Evolutionary conservation across 2,888 invertebrate species (phyloP).

Genomic region (Drosophila subsilvestris): DNA sequence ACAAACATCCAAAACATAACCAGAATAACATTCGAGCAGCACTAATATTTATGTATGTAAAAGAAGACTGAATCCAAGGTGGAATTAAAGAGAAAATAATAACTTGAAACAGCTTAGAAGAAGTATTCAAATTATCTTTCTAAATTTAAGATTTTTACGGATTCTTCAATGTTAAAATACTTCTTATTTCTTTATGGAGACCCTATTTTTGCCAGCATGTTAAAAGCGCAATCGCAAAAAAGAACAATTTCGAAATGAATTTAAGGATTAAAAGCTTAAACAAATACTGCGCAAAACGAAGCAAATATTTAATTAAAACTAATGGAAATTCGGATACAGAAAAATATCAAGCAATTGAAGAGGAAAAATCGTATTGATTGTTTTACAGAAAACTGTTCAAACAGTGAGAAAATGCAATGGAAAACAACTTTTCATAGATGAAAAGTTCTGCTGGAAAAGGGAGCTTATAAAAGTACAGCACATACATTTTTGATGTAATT

Average conservation of each 20-base stretch:
- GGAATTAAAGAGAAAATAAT: not conserved
- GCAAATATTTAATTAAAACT: not conserved
- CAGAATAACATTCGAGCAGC: conserved; percentile 3
- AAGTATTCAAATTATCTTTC: not conserved
- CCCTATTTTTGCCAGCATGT: no score
- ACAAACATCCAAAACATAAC: conserved; percentile 2
- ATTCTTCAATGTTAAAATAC: not conserved
- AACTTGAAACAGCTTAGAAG: no score
- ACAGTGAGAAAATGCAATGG: not conserved
- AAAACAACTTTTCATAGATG: not conserved
- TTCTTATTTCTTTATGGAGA: not conserved
- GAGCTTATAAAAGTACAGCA: not conserved
- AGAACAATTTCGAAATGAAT: not conserved
- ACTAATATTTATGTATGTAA: not conserved
- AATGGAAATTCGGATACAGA: not conserved
- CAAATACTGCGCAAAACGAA: not conserved
- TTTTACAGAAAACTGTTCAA: no score
- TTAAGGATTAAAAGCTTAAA: not conserved
- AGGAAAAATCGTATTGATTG: no score
- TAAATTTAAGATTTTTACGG: not conserved
- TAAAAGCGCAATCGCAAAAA: not conserved
- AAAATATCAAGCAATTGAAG: not conserved
- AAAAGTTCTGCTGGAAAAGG: not conserved
- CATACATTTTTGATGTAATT: not conserved
- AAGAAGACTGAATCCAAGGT: no score